Percentiles rank a stretch among this genome's conserved stretches.
phyloP scores from a whole-genome alignment of 2,888 invertebrate genomes.

The Eilema sororculum region DNA sequence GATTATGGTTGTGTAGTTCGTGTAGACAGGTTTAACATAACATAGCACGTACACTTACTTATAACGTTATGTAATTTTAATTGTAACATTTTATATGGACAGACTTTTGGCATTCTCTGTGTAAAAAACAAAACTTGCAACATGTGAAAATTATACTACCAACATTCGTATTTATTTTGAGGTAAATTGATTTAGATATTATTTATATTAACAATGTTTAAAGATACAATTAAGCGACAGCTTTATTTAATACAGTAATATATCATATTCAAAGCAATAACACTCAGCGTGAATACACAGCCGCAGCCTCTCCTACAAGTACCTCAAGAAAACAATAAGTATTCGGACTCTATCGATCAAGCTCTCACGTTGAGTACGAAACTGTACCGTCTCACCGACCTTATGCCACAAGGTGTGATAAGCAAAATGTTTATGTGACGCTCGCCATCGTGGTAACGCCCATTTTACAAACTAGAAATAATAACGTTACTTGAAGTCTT shows the following conservation, averaged over 20 bases:
- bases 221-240: constrained; percentile 4
- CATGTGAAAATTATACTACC: constrained; percentile 39
- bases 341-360: constrained; percentile 46
- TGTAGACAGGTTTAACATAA: constrained; percentile 42
- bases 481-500: constrained; percentile 57
- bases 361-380: constrained; percentile 44
- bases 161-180: constrained; percentile 38
- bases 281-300: constrained; percentile 65
- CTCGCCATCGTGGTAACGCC: constrained; percentile 85
- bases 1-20: constrained; percentile 59
- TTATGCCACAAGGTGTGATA: constrained; percentile 78
- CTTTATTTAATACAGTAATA: constrained; percentile 15
- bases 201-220: constrained; percentile 10
- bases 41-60: constrained; percentile 40
- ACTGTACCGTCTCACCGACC: constrained; percentile 74
- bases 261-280: constrained; percentile 51
- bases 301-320: constrained; percentile 60
- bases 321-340: constrained; percentile 37
- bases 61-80: constrained; percentile 45
- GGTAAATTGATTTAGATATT: constrained; percentile 12
- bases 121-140: constrained; percentile 35
- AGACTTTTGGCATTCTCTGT: constrained; percentile 46
- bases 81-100: constrained; percentile 34
- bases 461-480: constrained; percentile 85
- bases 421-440: constrained; percentile 82